Percentiles rank a stretch among this genome's conserved stretches.
These are phyloP conservation scores for Otolemur garnettii DNA, from an alignment of 2,113 vertebrate genomes.

Conservation along the genomic window DNA sequence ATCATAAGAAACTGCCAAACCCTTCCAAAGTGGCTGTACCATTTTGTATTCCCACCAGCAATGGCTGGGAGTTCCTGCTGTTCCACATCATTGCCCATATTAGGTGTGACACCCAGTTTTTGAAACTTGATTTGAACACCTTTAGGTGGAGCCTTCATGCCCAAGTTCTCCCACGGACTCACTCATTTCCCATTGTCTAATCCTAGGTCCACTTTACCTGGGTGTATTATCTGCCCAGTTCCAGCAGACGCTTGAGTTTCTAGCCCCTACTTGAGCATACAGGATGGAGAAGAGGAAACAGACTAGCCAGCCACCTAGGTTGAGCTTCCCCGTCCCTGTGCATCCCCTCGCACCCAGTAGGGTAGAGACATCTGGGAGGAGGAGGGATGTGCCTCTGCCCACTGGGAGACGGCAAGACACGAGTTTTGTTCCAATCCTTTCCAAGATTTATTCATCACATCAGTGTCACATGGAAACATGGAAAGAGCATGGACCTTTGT, in stretches of 20 bases:
- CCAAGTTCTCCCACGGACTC: neutral
- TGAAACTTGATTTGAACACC: neutral
- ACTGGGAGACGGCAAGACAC: neutral
- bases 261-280: neutral
- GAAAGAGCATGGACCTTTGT: neutral
- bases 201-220: neutral
- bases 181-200: neutral
- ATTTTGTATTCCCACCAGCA: neutral
- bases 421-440: neutral
- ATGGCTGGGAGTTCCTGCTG: neutral
- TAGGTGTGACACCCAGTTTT: neutral
- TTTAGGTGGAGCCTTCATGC: neutral
- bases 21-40: neutral
- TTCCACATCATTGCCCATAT: neutral
- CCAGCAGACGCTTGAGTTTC: neutral
- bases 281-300: neutral
- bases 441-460: neutral
- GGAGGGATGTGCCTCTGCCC: neutral
- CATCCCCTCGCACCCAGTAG: neutral
- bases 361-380: neutral
- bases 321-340: neutral
- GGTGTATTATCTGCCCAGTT: neutral
- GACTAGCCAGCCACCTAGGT: neutral
- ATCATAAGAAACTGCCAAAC: neutral
- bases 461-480: neutral